Evolutionary conservation across 2,797 vertebrate species (phyloP), one percentile per base, ranked within the genome.

Genomic region (Acrossocheilus wenchowensis): DNA sequence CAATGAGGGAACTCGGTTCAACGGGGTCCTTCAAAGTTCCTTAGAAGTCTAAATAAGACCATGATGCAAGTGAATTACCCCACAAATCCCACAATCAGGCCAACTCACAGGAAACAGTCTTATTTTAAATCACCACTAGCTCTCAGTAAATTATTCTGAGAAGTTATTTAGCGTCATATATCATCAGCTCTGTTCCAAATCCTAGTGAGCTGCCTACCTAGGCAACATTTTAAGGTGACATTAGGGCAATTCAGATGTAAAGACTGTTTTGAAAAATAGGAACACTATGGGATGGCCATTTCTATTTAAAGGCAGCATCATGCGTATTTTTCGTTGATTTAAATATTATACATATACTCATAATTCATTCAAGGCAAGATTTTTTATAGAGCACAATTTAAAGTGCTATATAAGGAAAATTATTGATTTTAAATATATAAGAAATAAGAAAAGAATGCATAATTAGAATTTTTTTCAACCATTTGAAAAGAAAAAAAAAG

Each of bases 11-110:
- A 6, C n/a, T 50, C 26, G 11, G 73, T 66, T 52, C 43, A 52
- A 36, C 15, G 10, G 19, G 52, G 39, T 62, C 41, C 7, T 64
- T 74, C 26, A 62, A 60, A 78, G 54, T 17, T 45, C 23, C 36
- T 17, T 79, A 73, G 21, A 82, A 39, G 48, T 41, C 14, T 57
- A 54, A 81, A 79, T 17, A 71, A 75, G 50, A 72, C 14, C 23
- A 21, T 54, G 23, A 54, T 48, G 12, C 19, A 36, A n/a, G 45
- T 19, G 57, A 83, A 75, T 36, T 36, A 48, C 36, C 77, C 36
- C 21, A 43, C 14, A 45, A 64, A 64, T 62, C 41, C 5, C 30
- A 23, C 12, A 43, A 36, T 62, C 39, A 74, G 54, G 6, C 17
- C n/a, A 45, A 74, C 10, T 41, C 68, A 60, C 11, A 54, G 23